A percentile compares a stretch with the other conserved stretches of the same genome.
These are phyloP conservation scores for Centruroides sculpturatus DNA, from an alignment of 1,140 invertebrate species.

Conservation along the genomic window DNA sequence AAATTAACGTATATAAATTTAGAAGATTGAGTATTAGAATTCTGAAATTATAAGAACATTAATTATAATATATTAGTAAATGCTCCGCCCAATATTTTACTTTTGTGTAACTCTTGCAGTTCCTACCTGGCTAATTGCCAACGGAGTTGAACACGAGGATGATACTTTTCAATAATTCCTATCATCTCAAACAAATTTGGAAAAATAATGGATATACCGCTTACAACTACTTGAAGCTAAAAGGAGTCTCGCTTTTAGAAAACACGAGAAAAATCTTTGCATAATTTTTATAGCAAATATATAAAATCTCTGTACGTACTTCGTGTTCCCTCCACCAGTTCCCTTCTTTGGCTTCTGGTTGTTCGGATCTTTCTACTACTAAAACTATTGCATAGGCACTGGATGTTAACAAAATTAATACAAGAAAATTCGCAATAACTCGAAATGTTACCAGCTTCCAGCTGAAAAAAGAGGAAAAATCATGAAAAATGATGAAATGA, in stretches of 20 bases:
- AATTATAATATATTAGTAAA: too few relatives aligned
- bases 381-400: slow-evolving; percentile 72
- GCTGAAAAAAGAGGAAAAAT: slow-evolving; percentile 25
- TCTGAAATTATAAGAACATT: slow-evolving; percentile 35
- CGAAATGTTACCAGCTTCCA: slow-evolving; percentile 68
- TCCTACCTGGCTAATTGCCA: slow-evolving; percentile 73
- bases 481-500: neutral
- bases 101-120: neutral
- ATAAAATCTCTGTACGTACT: slow-evolving; percentile 24
- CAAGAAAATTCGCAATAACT: slow-evolving; percentile 65
- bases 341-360: slow-evolving; percentile 33
- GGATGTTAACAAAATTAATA: slow-evolving; percentile 52
- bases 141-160: slow-evolving; percentile 77
- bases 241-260: neutral
- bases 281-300: too few relatives aligned
- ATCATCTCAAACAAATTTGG: slow-evolving; percentile 83
- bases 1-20: slow-evolving; percentile 87
- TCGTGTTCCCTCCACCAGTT: slow-evolving; percentile 75
- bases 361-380: slow-evolving; percentile 60
- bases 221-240: slow-evolving; percentile 68
- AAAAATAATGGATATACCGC: slow-evolving; percentile 69
- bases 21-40: slow-evolving; percentile 89
- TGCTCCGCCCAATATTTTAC: too few relatives aligned
- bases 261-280: too few relatives aligned
- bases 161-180: slow-evolving; percentile 77